Evolutionary conservation across 1,140 invertebrate genomes (phyloP), one percentile per base, ranked within the genome.

Genomic region (Pseudomyrmex dendroicus): DNA sequence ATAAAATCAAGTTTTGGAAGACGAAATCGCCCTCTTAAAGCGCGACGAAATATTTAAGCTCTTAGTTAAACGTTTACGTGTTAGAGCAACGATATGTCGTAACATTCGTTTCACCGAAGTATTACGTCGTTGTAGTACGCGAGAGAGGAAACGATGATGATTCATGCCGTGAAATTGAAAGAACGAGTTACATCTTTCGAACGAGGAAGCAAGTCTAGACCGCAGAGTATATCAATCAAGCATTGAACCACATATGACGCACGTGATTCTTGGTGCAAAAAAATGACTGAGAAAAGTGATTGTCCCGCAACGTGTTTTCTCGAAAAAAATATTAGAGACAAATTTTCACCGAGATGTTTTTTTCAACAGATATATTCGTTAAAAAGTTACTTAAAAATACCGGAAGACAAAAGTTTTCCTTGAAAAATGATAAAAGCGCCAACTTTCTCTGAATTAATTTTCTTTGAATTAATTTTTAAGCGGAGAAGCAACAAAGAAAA

Each of bases 111-210:
- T 54, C 50, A 59, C 64, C 67, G 50, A 20, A 70, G 61, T 59
- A 25, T 59, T 50, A 50, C 48, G 48, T 76, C 61, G 64, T 70
- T 35, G 25, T 80, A 80, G 66, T 80, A 72, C 66, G 54, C 66
- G 46, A 64, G 67, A 82, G 68, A 73, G 77, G 67, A 83, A 83
- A 67, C 74, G 73, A 72, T 25, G 67, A 54, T 73, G 76, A 84
- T 82, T 72, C 59, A 76, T 82, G 17, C 9, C n/a, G 48, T 77
- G 66, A 56, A 72, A 84, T 82, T 84, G 83, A 64, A 84, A 82
- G 76, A 84, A 78, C 54, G 66, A 61, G 66, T 70, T 84, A 82
- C 76, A 64, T 64, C 64, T 72, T 44, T 15, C 25, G 22, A 52
- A 62, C 52, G 20, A 48, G 13, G 17, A 76, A 66, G 48, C 46